Conservation (phyloP, 2,888 invertebrate species). For the Eilema griseolum region DNA sequence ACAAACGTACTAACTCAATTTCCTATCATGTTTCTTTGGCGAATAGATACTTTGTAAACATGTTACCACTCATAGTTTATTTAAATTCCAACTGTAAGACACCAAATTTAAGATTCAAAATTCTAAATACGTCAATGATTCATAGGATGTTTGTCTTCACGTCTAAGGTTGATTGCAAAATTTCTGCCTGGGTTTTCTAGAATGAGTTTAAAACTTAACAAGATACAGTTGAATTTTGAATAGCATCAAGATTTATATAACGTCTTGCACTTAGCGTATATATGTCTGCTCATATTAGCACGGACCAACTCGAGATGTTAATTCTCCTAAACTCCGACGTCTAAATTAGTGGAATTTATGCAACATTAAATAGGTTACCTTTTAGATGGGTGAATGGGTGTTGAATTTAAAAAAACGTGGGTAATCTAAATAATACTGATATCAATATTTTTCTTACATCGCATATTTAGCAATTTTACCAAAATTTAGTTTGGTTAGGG, state of each 20-base stretch:
- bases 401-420: no score
- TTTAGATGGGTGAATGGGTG: no score
- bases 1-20: slow-evolving; percentile 36
- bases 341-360: slow-evolving; percentile 35
- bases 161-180: slow-evolving; percentile 20
- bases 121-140: background rate
- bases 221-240: slow-evolving; percentile 6
- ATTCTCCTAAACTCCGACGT: slow-evolving; percentile 55
- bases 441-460: background rate
- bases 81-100: background rate
- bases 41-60: slow-evolving; percentile 26
- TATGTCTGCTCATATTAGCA: slow-evolving; percentile 50
- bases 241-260: slow-evolving; percentile 23
- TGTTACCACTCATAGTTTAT: slow-evolving; percentile 5
- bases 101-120: background rate
- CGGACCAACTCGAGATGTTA: slow-evolving; percentile 58
- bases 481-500: background rate
- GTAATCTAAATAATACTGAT: no score
- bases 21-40: slow-evolving; percentile 27
- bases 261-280: slow-evolving; percentile 37
- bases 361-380: slow-evolving; percentile 5
- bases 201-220: background rate
- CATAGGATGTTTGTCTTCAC: slow-evolving; percentile 20
- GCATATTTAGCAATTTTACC: background rate
- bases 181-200: slow-evolving; percentile 7